Conservation (phyloP, 2,888 invertebrate genomes). For the Lymantria monacha region DNA sequence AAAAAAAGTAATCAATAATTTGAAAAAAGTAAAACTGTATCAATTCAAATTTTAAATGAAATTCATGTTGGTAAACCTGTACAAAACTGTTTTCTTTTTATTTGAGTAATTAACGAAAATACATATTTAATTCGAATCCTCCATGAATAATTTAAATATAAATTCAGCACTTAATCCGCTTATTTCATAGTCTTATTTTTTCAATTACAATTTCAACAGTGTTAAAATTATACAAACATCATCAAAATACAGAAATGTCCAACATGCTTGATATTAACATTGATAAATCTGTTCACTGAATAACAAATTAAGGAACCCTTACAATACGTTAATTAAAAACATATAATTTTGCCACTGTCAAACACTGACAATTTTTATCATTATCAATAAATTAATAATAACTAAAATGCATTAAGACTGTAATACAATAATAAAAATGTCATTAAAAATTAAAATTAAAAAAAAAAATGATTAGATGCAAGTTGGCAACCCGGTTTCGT, state of each 20-base stretch:
- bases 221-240: neutral
- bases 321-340: neutral
- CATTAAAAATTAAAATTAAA: constrained; percentile 13
- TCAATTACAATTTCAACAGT: neutral
- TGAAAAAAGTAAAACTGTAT: too few relatives aligned
- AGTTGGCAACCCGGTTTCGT: constrained; percentile 44
- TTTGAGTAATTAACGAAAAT: too few relatives aligned
- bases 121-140: neutral
- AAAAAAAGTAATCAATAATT: too few relatives aligned
- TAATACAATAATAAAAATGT: neutral
- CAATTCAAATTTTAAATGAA: too few relatives aligned
- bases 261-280: constrained; percentile 10
- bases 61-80: too few relatives aligned
- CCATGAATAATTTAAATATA: neutral
- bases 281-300: constrained; percentile 17
- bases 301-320: constrained; percentile 21
- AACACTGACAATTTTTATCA: neutral
- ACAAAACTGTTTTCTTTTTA: too few relatives aligned
- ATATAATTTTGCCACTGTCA: neutral
- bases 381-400: neutral
- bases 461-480: constrained; percentile 22
- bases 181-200: constrained; percentile 18
- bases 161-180: constrained; percentile 8
- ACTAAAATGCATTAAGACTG: neutral
- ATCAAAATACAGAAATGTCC: neutral